Percentiles rank a stretch among this genome's conserved stretches.
Evolutionary conservation across 2,113 vertebrate genomes (phyloP).

Genomic region (Mirza zaza): DNA sequence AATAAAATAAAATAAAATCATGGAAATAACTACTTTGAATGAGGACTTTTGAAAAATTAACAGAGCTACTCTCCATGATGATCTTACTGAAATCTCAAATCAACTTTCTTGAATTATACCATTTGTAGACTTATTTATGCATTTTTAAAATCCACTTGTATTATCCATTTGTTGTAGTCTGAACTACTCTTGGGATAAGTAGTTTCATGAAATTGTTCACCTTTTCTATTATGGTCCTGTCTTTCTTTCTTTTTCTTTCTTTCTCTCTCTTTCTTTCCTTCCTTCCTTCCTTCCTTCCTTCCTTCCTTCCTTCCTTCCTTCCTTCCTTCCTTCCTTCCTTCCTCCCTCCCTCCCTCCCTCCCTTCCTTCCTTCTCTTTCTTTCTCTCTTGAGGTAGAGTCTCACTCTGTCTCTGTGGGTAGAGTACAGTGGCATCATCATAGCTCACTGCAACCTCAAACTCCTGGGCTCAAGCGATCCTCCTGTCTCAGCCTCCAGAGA

Average conservation of each 20-base stretch:
- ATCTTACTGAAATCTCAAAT: neutral
- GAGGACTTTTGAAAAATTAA: neutral
- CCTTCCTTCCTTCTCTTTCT: no score
- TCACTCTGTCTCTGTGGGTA: no score
- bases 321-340: no score
- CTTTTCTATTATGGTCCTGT: neutral
- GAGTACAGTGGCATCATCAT: no score
- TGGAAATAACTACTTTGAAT: neutral
- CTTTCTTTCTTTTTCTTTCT: neutral
- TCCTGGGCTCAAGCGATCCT: no score
- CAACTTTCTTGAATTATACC: neutral
- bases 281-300: no score
- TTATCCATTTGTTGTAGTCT: neutral
- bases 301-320: no score
- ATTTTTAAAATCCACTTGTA: neutral
- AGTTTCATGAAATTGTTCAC: neutral
- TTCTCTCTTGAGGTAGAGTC: no score
- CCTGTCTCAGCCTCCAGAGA: no score
- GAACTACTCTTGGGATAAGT: neutral
- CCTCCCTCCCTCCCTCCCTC: no score
- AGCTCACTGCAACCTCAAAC: no score
- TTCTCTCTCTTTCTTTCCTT: no score
- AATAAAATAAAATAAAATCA: neutral
- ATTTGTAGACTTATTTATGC: neutral
- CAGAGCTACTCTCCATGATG: neutral